phyloP scores from a whole-genome alignment of 2,113 vertebrate genomes.

The Cyprinus carpio region DNA sequence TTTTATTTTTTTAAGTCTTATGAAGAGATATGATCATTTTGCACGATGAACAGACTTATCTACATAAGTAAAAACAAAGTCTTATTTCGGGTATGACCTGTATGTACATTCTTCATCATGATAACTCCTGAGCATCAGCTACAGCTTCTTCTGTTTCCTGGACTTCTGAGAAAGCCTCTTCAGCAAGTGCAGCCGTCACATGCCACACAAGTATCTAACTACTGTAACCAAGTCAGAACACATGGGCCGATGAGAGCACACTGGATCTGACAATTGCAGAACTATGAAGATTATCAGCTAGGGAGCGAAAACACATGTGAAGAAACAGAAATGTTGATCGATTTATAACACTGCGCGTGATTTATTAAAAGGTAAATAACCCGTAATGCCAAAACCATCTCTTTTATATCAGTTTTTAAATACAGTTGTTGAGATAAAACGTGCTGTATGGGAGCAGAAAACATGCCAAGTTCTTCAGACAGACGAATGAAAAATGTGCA shows the following conservation, averaged over 20 bases:
- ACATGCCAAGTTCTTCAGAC: slow-evolving; percentile 45
- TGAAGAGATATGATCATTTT: neutral
- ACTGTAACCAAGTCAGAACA: slow-evolving; percentile 88
- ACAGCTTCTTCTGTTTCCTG: slow-evolving; percentile 19
- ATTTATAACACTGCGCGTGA: slow-evolving; percentile 44
- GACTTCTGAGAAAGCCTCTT: slow-evolving; percentile 65
- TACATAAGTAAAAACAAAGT: neutral
- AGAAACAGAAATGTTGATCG: slow-evolving; percentile 28
- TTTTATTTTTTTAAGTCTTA: neutral
- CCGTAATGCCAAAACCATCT: slow-evolving; percentile 13
- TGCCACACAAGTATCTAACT: slow-evolving; percentile 83
- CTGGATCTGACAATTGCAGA: slow-evolving; percentile 71
- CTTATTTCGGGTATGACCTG: neutral
- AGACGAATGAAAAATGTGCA: slow-evolving; percentile 46
- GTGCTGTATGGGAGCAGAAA: neutral
- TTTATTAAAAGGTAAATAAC: slow-evolving; percentile 47
- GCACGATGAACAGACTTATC: neutral
- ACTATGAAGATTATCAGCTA: slow-evolving; percentile 59
- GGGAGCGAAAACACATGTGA: slow-evolving; percentile 68
- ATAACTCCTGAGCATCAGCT: slow-evolving; percentile 14
- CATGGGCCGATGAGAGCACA: slow-evolving; percentile 75
- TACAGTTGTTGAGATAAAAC: neutral
- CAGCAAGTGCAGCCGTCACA: slow-evolving; percentile 75
- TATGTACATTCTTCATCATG: neutral
- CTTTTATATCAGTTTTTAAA: slow-evolving; percentile 13